Percentiles rank a stretch among this genome's conserved stretches.
Conservation (phyloP, 2,888 invertebrate genomes). For the Nasonovia ribisnigri region DNA sequence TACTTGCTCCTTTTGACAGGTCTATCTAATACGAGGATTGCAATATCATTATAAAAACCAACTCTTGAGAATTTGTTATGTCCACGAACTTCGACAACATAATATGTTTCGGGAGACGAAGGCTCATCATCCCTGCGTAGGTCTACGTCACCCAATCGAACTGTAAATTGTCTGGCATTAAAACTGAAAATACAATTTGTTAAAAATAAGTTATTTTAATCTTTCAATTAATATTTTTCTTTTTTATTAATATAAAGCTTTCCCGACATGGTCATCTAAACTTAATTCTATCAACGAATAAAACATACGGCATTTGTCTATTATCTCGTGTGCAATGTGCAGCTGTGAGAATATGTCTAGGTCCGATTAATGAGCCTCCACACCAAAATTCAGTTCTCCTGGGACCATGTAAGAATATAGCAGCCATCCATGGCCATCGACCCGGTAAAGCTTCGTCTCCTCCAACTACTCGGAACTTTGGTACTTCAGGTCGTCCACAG, state of each 20-base stretch:
- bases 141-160: conserved; percentile 90
- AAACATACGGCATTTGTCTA: conserved; percentile 83
- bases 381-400: conserved; percentile 73
- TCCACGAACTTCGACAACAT: conserved; percentile 82
- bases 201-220: conserved; percentile 8
- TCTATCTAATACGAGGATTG: conserved; percentile 81
- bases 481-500: conserved; percentile 86
- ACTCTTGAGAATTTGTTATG: conserved; percentile 89
- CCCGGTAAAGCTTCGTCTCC: conserved; percentile 87
- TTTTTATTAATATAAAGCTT: background rate
- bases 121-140: conserved; percentile 87
- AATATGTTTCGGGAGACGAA: conserved; percentile 84
- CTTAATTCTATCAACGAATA: background rate
- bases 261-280: background rate
- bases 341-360: conserved; percentile 68
- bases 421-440: conserved; percentile 97
- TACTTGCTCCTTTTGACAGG: conserved; percentile 86
- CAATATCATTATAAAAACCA: conserved; percentile 96
- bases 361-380: conserved; percentile 68
- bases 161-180: conserved; percentile 88
- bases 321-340: conserved; percentile 80
- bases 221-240: background rate
- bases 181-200: conserved; percentile 82
- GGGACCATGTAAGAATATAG: conserved; percentile 89
- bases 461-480: conserved; percentile 90